Evolutionary conservation across 2,113 vertebrate genomes (phyloP).

Genomic region (Neofelis nebulosa): DNA sequence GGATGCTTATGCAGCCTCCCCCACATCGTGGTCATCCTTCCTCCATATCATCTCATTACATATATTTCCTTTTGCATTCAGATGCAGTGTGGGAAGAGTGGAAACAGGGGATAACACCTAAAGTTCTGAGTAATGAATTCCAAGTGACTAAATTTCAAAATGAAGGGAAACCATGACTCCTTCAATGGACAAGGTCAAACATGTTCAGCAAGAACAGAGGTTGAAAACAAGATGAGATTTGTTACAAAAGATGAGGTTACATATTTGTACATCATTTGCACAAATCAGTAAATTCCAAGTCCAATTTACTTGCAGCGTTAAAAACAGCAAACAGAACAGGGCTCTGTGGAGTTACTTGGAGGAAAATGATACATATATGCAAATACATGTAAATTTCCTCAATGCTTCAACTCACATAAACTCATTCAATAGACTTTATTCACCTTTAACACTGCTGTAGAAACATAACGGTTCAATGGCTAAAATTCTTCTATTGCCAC

Average conservation of each 20-base stretch:
- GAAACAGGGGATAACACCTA: no score
- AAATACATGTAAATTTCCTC: not conserved
- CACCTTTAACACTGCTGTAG: not conserved
- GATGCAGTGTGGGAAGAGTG: not conserved
- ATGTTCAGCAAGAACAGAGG: not conserved
- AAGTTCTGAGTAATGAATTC: not conserved
- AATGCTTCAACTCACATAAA: not conserved
- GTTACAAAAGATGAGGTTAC: not conserved
- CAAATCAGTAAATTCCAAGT: not conserved
- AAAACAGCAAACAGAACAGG: conserved; percentile 7
- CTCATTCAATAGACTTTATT: not conserved
- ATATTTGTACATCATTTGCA: not conserved
- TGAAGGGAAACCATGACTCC: not conserved
- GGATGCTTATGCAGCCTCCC: not conserved
- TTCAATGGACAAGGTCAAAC: not conserved
- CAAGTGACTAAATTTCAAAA: not conserved
- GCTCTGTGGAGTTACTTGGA: not conserved
- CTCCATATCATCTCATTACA: no score
- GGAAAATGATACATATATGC: not conserved
- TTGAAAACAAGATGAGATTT: not conserved
- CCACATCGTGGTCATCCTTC: not conserved
- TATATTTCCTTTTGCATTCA: not conserved
- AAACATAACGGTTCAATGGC: not conserved
- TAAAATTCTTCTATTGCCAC: not conserved
- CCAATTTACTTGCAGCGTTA: not conserved